These are phyloP conservation scores for Drosophila mayaguana DNA, from an alignment of 2,888 invertebrate genomes.

Conservation along the genomic window DNA sequence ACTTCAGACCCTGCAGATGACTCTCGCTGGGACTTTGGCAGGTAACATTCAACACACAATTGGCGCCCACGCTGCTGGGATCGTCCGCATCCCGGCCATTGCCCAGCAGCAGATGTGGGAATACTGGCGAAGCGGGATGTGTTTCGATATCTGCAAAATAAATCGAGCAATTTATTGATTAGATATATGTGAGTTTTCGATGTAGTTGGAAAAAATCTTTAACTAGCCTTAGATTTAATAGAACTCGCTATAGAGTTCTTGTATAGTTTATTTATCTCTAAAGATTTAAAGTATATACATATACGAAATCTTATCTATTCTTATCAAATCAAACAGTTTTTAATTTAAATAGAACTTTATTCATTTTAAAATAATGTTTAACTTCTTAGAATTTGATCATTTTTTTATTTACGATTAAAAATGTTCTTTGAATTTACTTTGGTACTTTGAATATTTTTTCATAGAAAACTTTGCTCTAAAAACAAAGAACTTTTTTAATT, in stretches of 20 bases:
- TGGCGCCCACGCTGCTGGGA: conserved; percentile 89
- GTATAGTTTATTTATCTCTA: neutral
- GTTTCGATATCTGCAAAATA: conserved; percentile 88
- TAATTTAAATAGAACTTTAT: neutral
- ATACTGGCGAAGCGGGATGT: conserved; percentile 91
- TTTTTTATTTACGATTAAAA: neutral
- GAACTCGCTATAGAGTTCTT: neutral
- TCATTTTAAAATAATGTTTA: neutral
- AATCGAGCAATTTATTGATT: neutral
- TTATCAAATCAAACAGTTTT: conserved; percentile 1
- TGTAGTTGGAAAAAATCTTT: too few species aligned
- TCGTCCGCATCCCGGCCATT: conserved; percentile 93
- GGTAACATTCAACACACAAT: conserved; percentile 93
- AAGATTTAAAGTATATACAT: neutral
- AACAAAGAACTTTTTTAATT: neutral
- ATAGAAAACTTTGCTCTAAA: neutral
- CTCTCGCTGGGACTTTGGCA: conserved; percentile 89
- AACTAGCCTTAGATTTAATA: neutral
- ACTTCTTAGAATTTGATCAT: neutral
- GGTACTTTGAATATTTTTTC: neutral
- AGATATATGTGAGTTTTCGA: neutral
- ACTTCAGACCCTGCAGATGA: conserved; percentile 89
- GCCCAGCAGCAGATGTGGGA: conserved; percentile 93
- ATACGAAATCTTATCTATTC: neutral
- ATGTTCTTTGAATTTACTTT: neutral